Evolutionary conservation across 2,797 vertebrate species (phyloP).

Genomic region (Heliangelus exortis): DNA sequence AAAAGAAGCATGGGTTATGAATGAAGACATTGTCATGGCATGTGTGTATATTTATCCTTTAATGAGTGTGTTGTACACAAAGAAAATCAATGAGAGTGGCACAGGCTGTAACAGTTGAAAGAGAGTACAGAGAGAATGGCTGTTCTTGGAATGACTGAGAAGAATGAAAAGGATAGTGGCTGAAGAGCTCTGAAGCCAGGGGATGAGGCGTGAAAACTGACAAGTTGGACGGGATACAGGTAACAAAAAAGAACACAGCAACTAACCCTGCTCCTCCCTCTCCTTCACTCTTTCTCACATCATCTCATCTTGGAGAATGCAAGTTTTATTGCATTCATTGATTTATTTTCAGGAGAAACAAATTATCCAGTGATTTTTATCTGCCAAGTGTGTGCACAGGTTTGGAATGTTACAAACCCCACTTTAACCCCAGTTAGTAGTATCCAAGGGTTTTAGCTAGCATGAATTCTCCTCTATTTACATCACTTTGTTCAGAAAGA

Average conservation of each 20-base stretch:
- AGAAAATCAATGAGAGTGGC: background rate
- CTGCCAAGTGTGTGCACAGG: background rate
- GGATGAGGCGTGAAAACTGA: background rate
- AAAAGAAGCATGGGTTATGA: background rate
- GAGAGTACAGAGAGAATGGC: background rate
- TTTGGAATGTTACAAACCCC: background rate
- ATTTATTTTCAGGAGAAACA: constrained; percentile 26
- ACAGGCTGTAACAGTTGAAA: background rate
- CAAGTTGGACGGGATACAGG: background rate
- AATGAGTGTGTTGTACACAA: background rate
- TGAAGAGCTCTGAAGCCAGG: background rate
- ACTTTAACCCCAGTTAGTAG: background rate
- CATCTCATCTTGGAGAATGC: background rate
- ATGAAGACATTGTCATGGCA: background rate
- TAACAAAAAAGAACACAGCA: background rate
- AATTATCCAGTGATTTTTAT: constrained; percentile 14
- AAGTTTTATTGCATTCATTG: constrained; percentile 10
- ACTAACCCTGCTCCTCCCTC: background rate
- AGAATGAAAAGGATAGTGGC: background rate
- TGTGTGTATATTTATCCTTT: background rate
- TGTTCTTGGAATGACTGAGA: background rate
- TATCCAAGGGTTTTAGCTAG: background rate
- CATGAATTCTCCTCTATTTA: background rate
- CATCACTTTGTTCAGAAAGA: background rate
- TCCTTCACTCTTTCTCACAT: background rate